phyloP scores from a whole-genome alignment of 2,797 vertebrate species.

The Hoplostethus mediterraneus region DNA sequence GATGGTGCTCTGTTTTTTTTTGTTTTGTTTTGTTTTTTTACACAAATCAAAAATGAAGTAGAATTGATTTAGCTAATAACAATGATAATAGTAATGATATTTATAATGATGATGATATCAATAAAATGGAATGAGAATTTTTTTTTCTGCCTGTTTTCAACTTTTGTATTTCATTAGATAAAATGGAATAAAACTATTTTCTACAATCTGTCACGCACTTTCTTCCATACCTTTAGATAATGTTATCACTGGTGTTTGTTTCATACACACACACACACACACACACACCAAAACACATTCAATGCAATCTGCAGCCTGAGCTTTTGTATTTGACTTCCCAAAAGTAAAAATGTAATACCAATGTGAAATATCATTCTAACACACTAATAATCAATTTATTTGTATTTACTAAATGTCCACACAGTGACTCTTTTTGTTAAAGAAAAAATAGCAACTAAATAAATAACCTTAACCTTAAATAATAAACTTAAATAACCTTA shows the following conservation, averaged over 20 bases:
- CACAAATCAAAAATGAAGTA: slow-evolving; percentile 66
- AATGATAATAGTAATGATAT: slow-evolving; percentile 87
- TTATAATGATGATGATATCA: slow-evolving; percentile 85
- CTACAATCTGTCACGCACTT: slow-evolving; percentile 51
- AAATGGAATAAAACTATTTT: slow-evolving; percentile 79
- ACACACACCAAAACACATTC: neutral
- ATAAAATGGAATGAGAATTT: slow-evolving; percentile 80
- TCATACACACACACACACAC: slow-evolving; percentile 8
- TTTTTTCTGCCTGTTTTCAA: slow-evolving; percentile 70
- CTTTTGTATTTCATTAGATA: slow-evolving; percentile 75
- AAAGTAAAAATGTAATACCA: too few relatives aligned
- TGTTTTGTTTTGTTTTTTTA: slow-evolving; percentile 61
- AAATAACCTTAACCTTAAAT: too few relatives aligned
- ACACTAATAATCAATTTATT: too few relatives aligned
- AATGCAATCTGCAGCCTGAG: too few relatives aligned
- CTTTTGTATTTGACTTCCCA: too few relatives aligned
- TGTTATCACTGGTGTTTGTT: too few relatives aligned
- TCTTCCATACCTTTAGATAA: slow-evolving; percentile 20
- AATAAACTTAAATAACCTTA: too few relatives aligned
- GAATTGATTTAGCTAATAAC: slow-evolving; percentile 72
- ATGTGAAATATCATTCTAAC: too few relatives aligned
- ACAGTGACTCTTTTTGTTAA: too few relatives aligned
- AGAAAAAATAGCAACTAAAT: too few relatives aligned
- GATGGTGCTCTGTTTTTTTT: slow-evolving; percentile 74
- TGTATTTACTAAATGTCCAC: too few relatives aligned